Evolutionary conservation across 2,888 invertebrate species (phyloP).

Genomic region (Agrotis ipsilon): DNA sequence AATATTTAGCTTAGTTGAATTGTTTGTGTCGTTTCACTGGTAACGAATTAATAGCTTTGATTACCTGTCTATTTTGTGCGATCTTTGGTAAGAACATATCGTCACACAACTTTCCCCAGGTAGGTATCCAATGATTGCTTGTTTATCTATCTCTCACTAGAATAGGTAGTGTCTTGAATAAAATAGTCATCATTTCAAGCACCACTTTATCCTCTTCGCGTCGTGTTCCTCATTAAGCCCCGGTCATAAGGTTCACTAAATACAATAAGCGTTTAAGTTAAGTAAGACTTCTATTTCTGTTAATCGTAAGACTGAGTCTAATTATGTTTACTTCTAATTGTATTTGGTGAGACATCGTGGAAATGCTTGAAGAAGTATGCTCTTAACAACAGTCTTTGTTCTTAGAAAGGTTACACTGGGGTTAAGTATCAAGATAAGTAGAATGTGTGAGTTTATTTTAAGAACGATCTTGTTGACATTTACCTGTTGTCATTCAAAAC

Average conservation of each 20-base stretch:
- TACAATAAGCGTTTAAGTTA: neutral
- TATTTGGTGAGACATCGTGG: conserved; percentile 6
- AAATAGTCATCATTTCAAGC: neutral
- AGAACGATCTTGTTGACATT: neutral
- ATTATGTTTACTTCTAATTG: neutral
- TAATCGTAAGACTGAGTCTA: neutral
- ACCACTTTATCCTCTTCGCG: too few species aligned
- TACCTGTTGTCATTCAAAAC: neutral
- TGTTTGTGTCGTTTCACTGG: too few species aligned
- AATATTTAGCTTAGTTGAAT: neutral
- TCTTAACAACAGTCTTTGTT: neutral
- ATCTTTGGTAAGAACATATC: too few species aligned
- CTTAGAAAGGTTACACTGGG: neutral
- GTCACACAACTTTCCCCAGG: too few species aligned
- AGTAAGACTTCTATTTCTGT: neutral
- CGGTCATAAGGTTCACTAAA: neutral
- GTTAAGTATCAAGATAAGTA: neutral
- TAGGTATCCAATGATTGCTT: too few species aligned
- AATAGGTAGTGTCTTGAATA: neutral
- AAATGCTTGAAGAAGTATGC: neutral
- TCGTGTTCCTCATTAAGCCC: too few species aligned
- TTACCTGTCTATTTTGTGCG: too few species aligned
- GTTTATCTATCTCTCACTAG: neutral
- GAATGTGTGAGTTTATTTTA: neutral
- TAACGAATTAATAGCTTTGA: too few species aligned